Percentiles rank a stretch among this genome's conserved stretches.
These are phyloP conservation scores for Apoda limacodes DNA, from an alignment of 2,888 invertebrate genomes.

Conservation along the genomic window DNA sequence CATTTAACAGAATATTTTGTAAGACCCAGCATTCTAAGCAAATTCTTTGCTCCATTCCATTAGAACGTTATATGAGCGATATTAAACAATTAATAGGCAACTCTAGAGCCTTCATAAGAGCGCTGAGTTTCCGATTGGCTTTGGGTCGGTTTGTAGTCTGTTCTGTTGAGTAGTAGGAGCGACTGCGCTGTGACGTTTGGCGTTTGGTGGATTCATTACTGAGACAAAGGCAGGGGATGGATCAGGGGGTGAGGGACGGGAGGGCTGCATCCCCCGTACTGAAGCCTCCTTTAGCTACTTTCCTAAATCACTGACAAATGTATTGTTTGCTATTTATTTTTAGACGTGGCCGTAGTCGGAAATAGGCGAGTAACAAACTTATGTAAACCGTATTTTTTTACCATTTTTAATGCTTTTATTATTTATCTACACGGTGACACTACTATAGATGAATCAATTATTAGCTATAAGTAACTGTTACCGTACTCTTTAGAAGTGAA, in stretches of 20 bases:
- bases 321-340: constrained; percentile 42
- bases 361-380: too few species aligned
- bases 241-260: constrained; percentile 21
- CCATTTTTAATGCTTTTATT: too few species aligned
- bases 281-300: constrained; percentile 43
- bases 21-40: constrained; percentile 52
- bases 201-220: constrained; percentile 67
- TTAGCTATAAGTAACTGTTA: too few species aligned
- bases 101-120: constrained; percentile 19
- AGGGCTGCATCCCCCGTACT: constrained; percentile 25
- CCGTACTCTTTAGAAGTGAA: too few species aligned
- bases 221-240: constrained; percentile 47
- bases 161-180: constrained; percentile 37
- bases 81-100: constrained; percentile 14
- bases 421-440: too few species aligned
- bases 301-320: constrained; percentile 61
- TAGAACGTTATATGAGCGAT: constrained; percentile 4
- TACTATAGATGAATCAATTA: too few species aligned
- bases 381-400: too few species aligned
- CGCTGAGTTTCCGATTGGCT: constrained; percentile 37
- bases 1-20: constrained; percentile 50
- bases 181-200: constrained; percentile 59
- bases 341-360: too few species aligned
- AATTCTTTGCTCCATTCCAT: constrained; percentile 25
- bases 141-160: constrained; percentile 43